Evolutionary conservation across 2,113 vertebrate species (phyloP).

Genomic region (Podarcis raffonei): DNA sequence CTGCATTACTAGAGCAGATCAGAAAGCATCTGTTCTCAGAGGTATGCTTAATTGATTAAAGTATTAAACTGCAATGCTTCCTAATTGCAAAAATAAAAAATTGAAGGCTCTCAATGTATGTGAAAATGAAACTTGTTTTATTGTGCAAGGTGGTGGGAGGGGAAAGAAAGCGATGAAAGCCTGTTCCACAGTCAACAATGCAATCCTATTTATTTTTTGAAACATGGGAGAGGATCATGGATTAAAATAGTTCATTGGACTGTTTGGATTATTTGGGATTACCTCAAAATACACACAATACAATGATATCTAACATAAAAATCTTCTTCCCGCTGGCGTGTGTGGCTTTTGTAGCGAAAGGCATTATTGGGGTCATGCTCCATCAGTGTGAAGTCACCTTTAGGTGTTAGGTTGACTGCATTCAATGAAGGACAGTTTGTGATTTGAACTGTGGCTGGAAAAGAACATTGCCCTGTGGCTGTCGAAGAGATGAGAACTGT

Average conservation of each 20-base stretch:
- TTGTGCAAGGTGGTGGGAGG: not conserved
- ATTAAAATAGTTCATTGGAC: not conserved
- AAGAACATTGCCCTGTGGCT: conserved; percentile 21
- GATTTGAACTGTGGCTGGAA: conserved; percentile 12
- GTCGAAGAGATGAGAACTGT: not conserved
- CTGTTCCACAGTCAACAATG: not conserved
- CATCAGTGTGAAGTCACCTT: not conserved
- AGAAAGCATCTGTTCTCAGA: not conserved
- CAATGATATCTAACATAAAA: not conserved
- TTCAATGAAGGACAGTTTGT: not conserved
- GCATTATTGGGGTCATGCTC: conserved; percentile 12
- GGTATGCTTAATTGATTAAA: not conserved
- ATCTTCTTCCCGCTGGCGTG: not conserved
- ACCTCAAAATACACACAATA: not conserved
- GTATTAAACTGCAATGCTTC: not conserved
- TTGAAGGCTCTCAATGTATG: not conserved
- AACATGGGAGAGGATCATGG: not conserved
- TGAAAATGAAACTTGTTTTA: not conserved
- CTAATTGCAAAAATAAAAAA: not conserved
- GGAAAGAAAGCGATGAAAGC: not conserved
- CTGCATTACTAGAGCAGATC: not conserved
- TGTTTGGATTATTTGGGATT: not conserved
- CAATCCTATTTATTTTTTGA: not conserved
- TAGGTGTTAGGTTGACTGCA: conserved; percentile 7
- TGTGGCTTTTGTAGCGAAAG: not conserved